These are phyloP conservation scores for Caenorhabditis doughertyi DNA, from an alignment of 2,888 invertebrate species.

Conservation along the genomic window DNA sequence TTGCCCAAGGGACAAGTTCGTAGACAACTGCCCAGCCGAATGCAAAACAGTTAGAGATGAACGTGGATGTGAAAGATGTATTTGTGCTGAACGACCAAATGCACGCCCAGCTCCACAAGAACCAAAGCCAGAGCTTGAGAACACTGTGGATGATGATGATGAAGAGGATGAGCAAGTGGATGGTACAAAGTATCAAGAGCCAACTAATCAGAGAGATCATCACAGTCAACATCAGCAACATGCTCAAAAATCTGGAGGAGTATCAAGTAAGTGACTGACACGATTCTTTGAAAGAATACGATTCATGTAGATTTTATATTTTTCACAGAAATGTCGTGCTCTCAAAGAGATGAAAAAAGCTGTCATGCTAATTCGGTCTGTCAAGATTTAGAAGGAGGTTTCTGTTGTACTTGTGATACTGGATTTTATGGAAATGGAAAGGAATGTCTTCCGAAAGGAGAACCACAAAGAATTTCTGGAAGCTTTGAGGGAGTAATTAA, in stretches of 20 bases:
- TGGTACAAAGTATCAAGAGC: slow-evolving; percentile 43
- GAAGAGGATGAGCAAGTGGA: slow-evolving; percentile 48
- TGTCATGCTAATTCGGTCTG: slow-evolving; percentile 60
- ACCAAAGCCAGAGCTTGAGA: slow-evolving; percentile 42
- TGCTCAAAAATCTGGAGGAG: background rate
- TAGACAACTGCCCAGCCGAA: slow-evolving; percentile 76
- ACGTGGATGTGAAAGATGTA: slow-evolving; percentile 77
- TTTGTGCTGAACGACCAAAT: slow-evolving; percentile 73
- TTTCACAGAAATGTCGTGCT: slow-evolving; percentile 50
- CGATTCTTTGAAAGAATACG: background rate
- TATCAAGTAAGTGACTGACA: slow-evolving; percentile 20
- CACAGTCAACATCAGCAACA: slow-evolving; percentile 13
- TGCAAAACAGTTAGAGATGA: slow-evolving; percentile 78
- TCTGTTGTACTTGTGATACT: slow-evolving; percentile 91
- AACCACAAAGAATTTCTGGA: slow-evolving; percentile 92
- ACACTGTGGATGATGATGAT: slow-evolving; percentile 46
- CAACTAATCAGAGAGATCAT: slow-evolving; percentile 15
- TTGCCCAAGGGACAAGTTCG: slow-evolving; percentile 80
- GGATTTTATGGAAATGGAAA: slow-evolving; percentile 95
- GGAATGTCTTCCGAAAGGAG: slow-evolving; percentile 90
- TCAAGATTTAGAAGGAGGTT: slow-evolving; percentile 89
- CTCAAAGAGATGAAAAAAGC: slow-evolving; percentile 58
- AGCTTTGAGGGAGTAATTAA: slow-evolving; percentile 92
- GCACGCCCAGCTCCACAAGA: slow-evolving; percentile 35
- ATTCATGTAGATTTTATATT: background rate